Evolutionary conservation across 2,797 vertebrate genomes (phyloP), one percentile per base, ranked within the genome.

Genomic region (Neostethus bicornis): DNA sequence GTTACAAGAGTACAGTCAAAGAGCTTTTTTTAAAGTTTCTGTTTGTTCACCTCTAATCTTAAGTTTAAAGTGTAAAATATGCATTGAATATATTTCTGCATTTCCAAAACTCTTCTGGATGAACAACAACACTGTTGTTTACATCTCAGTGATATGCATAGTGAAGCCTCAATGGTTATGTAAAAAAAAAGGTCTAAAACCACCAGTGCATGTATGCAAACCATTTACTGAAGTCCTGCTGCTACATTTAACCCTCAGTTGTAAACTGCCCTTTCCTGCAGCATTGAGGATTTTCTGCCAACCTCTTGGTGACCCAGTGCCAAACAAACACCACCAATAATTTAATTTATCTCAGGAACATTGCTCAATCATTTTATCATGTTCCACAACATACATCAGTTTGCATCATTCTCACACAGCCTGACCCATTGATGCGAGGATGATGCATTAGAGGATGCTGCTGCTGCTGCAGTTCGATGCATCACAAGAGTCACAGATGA

Each of bases 391-490:
- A 74, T 72, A 61, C 61, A 23, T 11, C 4, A 48, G 63, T 70
- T 50, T 57, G 68, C 65, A 62, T 41, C 62, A 55, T 81, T 73
- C 61, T 58, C 59, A 59, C 44, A 21, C 21, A 35, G 34, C 49
- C 41, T 26, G 23, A 60, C 54, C 55, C 66, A 26, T 21, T 38
- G 41, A 35, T 56, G 61, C 37, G 49, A 48, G 69, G 77, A 64
- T 74, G 62, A 79, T 80, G 83, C 70, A 80, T 60, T 29, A 59
- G 50, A 21, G 67, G 65, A 54, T 75, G 66, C 47, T 77, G 66
- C 81, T 86, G 38, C 38, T 34, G 34, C 34, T 37, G 81, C 84
- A 85, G 79, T 52, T 66, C 54, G 77, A 66, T 71, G 66, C 74
- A 70, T 77, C 72, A 67, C 70, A 63, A 58, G 45, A 66, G 48